phyloP scores from a whole-genome alignment of 2,797 vertebrate genomes.

The Gymnopithys bicolor region DNA sequence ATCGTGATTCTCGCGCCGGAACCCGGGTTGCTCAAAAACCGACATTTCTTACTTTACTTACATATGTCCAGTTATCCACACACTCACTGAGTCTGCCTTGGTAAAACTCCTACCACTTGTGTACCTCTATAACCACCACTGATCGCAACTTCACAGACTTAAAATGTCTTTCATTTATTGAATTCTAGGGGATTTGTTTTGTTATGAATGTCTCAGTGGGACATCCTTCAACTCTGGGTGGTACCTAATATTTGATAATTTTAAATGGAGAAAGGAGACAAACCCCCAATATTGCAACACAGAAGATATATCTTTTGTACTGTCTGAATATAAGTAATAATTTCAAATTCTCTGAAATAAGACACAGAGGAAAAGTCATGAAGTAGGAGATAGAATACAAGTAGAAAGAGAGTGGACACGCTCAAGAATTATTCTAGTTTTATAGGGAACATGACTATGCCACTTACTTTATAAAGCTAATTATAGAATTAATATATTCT shows the following conservation, averaged over 20 bases:
- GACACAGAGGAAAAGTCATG: background rate
- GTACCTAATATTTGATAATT: background rate
- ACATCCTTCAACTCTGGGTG: background rate
- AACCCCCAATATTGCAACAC: background rate
- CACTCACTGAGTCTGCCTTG: background rate
- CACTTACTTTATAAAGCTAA: background rate
- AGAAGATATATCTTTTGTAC: background rate
- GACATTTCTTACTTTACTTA: no score
- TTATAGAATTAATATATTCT: background rate
- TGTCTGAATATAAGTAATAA: background rate
- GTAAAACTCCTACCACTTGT: background rate
- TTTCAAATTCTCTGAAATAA: background rate
- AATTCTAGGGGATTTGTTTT: background rate
- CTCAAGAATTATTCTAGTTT: background rate
- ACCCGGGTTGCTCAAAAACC: no score
- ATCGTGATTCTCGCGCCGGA: no score
- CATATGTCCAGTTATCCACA: fast-evolving
- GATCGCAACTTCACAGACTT: background rate
- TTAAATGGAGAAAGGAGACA: background rate
- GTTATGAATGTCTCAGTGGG: background rate
- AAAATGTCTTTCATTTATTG: background rate
- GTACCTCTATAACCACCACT: background rate
- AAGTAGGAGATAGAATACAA: background rate
- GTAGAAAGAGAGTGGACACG: background rate
- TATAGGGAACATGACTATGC: background rate